Evolutionary conservation across 92 coral and sea anemone genomes (phyloP).

Genomic region (Siderastrea siderea): DNA sequence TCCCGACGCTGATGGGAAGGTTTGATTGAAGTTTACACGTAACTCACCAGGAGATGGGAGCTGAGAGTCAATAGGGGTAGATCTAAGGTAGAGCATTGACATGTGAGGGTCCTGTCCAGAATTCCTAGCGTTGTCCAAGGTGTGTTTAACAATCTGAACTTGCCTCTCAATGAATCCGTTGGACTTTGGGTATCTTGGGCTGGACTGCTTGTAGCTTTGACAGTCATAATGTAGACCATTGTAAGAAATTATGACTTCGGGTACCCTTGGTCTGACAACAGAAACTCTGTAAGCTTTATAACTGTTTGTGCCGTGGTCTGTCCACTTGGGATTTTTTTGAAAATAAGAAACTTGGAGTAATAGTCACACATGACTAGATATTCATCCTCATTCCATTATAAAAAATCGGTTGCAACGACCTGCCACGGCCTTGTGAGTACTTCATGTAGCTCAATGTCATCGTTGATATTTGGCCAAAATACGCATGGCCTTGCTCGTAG

Average conservation of each 20-base stretch:
- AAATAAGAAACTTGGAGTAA: conserved; percentile 44
- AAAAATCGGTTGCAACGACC: conserved; percentile 27
- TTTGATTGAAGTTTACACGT: no score
- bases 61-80: no score
- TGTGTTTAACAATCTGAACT: conserved; percentile 36
- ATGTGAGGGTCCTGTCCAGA: no score
- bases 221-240: conserved; percentile 57
- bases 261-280: conserved; percentile 39
- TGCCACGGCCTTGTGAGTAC: conserved; percentile 45
- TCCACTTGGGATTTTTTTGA: conserved; percentile 44
- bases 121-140: conserved; percentile 6
- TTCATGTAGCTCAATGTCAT: not conserved
- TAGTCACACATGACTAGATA: conserved; percentile 35
- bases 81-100: no score
- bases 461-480: not conserved
- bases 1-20: no score
- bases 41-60: no score
- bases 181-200: conserved; percentile 42
- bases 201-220: conserved; percentile 33
- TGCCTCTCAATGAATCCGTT: conserved; percentile 48
- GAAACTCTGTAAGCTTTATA: conserved; percentile 20
- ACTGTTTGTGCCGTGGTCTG: conserved; percentile 20
- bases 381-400: conserved; percentile 15
- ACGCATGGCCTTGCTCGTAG: conserved; percentile 9
- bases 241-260: conserved; percentile 39